Conservation (phyloP, 2,888 invertebrate species). For the Heliconius charithonia region DNA sequence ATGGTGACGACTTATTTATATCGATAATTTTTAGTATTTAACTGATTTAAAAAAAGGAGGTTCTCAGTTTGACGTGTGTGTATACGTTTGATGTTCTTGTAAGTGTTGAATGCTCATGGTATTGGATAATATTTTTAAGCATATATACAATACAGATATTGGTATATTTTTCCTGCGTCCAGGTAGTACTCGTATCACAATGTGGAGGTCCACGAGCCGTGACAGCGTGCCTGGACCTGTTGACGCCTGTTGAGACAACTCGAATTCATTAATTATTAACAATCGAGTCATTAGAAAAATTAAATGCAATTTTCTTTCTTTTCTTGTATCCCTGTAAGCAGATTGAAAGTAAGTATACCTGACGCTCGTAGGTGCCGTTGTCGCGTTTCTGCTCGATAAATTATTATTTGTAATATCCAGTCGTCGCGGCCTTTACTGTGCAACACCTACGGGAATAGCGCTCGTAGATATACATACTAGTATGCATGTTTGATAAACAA, state of each 20-base stretch:
- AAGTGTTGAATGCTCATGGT: too few relatives aligned
- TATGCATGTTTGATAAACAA: too few relatives aligned
- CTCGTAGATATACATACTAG: too few relatives aligned
- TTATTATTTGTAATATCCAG: conserved; percentile 96
- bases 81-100: too few relatives aligned
- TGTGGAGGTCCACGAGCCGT: conserved; percentile 93
- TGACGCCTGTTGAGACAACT: conserved; percentile 85
- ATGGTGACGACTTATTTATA: neutral
- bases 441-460: conserved; percentile 66
- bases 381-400: conserved; percentile 94
- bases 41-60: neutral
- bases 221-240: conserved; percentile 92
- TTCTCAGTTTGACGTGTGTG: too few relatives aligned
- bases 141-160: too few relatives aligned
- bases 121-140: too few relatives aligned
- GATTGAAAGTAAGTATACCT: conserved; percentile 79
- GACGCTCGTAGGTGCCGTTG: conserved; percentile 96
- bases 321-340: too few relatives aligned
- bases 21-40: neutral
- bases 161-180: conserved; percentile 79
- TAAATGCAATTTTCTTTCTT: too few relatives aligned
- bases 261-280: neutral
- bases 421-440: conserved; percentile 94
- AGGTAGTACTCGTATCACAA: conserved; percentile 96
- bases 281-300: too few relatives aligned